phyloP scores from a whole-genome alignment of 2,113 vertebrate species.

The Brachionichthys hirsutus region DNA sequence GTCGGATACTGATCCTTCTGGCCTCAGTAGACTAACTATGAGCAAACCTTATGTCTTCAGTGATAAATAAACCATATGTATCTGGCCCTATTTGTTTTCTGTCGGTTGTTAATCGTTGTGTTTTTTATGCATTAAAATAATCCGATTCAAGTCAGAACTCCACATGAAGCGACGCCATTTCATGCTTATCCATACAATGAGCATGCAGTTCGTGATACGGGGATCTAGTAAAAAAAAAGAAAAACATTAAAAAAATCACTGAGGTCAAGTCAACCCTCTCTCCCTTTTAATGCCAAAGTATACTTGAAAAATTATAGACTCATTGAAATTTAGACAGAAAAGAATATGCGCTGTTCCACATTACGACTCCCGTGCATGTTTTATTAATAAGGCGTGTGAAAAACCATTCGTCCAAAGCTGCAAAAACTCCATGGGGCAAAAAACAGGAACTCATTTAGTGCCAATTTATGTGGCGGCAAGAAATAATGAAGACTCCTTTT shows the following conservation, averaged over 20 bases:
- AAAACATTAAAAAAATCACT: no score
- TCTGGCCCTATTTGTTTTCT: no score
- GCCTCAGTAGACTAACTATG: constrained; percentile 10
- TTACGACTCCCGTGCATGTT: constrained; percentile 40
- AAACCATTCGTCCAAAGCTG: constrained; percentile 22
- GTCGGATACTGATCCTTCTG: constrained; percentile 35
- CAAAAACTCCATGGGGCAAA: constrained; percentile 2
- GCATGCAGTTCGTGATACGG: not conserved
- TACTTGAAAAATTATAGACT: constrained; percentile 21
- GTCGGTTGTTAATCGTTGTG: not conserved
- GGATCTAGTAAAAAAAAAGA: not conserved
- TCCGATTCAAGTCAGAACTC: not conserved
- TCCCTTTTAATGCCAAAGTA: constrained; percentile 11
- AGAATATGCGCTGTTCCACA: constrained; percentile 40
- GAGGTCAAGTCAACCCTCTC: no score
- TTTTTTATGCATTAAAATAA: not conserved
- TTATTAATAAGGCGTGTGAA: constrained; percentile 38
- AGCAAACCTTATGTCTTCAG: constrained; percentile 6
- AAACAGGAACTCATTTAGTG: constrained; percentile 14
- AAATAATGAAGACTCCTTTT: constrained; percentile 3
- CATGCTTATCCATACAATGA: not conserved
- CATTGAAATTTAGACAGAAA: constrained; percentile 33
- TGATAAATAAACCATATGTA: not conserved
- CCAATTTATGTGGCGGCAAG: constrained; percentile 28
- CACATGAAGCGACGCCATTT: not conserved